These are phyloP conservation scores for Nomada goodeniana DNA, from an alignment of 2,888 invertebrate species.

Conservation along the genomic window DNA sequence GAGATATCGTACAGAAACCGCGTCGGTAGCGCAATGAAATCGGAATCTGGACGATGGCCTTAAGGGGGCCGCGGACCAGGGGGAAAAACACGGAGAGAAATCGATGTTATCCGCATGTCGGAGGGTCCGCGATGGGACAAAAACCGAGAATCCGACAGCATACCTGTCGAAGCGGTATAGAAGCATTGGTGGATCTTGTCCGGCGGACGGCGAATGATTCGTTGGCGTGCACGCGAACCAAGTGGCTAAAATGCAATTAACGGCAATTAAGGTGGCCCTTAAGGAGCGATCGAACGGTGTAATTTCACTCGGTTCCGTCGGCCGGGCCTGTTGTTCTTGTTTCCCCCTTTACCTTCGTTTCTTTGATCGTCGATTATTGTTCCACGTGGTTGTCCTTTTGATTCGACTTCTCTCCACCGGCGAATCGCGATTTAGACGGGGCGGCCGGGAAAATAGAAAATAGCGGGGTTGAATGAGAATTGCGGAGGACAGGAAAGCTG, in stretches of 20 bases:
- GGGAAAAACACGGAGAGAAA: conserved; percentile 66
- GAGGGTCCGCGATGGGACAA: conserved; percentile 49
- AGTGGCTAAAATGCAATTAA: conserved; percentile 79
- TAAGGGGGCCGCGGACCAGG: conserved; percentile 52
- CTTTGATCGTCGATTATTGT: not conserved
- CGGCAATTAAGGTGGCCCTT: conserved; percentile 72
- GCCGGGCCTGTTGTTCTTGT: not conserved
- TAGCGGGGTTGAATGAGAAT: not conserved
- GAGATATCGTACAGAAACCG: conserved; percentile 58
- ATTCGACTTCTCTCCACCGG: too few relatives aligned
- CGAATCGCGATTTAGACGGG: not conserved
- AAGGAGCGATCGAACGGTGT: conserved; percentile 41
- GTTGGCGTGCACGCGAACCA: conserved; percentile 32
- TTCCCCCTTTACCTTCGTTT: not conserved
- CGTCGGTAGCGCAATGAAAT: conserved; percentile 60
- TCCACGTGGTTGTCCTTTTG: not conserved
- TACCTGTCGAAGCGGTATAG: conserved; percentile 62
- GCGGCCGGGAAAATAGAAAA: not conserved
- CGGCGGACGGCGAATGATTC: conserved; percentile 30
- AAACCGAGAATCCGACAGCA: conserved; percentile 68
- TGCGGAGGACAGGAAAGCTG: not conserved
- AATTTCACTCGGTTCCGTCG: conserved; percentile 42
- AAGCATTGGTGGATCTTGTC: conserved; percentile 45
- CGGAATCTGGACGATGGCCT: conserved; percentile 69
- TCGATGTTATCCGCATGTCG: conserved; percentile 71